Evolutionary conservation across 30 jellyfish, hydroid and myxozoan species (phyloP).

Genomic region (Hydra vulgaris): DNA sequence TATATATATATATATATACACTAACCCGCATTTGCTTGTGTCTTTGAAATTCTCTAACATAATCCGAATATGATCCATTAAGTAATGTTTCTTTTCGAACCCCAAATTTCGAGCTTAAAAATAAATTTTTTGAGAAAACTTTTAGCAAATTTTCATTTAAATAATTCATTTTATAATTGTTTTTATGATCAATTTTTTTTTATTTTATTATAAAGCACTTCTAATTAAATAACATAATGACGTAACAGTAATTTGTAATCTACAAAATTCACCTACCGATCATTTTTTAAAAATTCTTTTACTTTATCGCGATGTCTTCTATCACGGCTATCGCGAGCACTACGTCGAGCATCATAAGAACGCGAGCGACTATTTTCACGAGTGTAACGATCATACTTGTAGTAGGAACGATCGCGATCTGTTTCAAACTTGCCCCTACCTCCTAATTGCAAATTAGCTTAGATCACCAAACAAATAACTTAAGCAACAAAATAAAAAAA

Average conservation of each 20-base stretch:
- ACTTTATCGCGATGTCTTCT: conserved; percentile 32
- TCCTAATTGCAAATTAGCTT: background rate
- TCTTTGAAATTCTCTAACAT: conserved; percentile 68
- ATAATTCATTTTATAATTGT: too few species aligned
- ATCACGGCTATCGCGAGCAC: conserved; percentile 32
- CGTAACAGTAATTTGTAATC: too few species aligned
- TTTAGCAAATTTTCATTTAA: background rate
- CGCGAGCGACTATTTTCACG: conserved; percentile 27
- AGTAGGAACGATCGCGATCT: background rate
- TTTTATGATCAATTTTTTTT: too few species aligned
- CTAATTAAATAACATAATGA: too few species aligned
- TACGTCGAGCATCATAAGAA: conserved; percentile 12
- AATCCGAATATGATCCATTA: conserved; percentile 77
- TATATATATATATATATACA: background rate
- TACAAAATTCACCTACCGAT: conserved; percentile 9
- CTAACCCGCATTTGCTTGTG: conserved; percentile 69
- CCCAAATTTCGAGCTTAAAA: conserved; percentile 56
- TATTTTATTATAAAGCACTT: too few species aligned
- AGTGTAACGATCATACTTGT: conserved; percentile 7
- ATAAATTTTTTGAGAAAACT: background rate
- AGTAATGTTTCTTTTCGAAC: conserved; percentile 71
- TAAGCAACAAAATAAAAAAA: background rate
- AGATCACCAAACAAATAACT: background rate
- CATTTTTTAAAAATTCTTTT: conserved; percentile 25
- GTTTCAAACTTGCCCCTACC: background rate